Base-by-base conservation (phyloP, 2,113 vertebrate species). In the Galemys pyrenaicus region DNA sequence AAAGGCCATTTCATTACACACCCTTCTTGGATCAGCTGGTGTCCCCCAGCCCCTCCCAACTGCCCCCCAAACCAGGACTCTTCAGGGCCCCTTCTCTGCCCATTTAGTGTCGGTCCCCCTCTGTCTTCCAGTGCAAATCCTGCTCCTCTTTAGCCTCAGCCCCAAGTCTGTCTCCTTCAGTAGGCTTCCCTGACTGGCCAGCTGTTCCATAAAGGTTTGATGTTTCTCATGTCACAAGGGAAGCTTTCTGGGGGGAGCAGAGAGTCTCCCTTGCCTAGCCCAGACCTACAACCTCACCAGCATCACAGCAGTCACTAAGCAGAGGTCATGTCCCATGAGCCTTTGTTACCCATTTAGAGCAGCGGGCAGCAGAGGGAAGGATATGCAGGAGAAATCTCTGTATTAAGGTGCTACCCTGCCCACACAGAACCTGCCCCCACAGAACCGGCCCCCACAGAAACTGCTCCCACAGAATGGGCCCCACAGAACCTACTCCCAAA, bases 251-350 rank as follows among this genome's bases (percentile, higher is more conserved):
- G n/a, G 64, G 64, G n/a, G 64, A 67, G 6, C n/a, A 83, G 39
- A 83, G 39, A 39, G 10, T 15, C 39, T 91, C 41, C 5, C 9
- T 37, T 41, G 13, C 44, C 9, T 15, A 26, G 39, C 2, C 26
- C 7, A 74, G 56, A 35, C 44, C 67, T 46, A 6, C 6, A 30
- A 13, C 24, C 41, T 84, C 3, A 0, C 30, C 54, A 30, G 37
- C 46, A 54, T 12, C 2, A 20, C 28, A 39, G 24, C 62, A 49
- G 32, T 26, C 41, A 32, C 22, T 62, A 2, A 64, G 37, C 10
- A 7, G 11, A 9, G 54, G 3, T 10, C 35, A 19, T 0, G 0
- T 65, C 37, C 56, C 56, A 22, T 10, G 1, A 2, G 12, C 37
- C 32, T 30, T 46, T 60, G n/a, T 10, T 51, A 28, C 32, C 7